Conservation (phyloP, 2,888 invertebrate species). For the Drosophila anomelani region DNA sequence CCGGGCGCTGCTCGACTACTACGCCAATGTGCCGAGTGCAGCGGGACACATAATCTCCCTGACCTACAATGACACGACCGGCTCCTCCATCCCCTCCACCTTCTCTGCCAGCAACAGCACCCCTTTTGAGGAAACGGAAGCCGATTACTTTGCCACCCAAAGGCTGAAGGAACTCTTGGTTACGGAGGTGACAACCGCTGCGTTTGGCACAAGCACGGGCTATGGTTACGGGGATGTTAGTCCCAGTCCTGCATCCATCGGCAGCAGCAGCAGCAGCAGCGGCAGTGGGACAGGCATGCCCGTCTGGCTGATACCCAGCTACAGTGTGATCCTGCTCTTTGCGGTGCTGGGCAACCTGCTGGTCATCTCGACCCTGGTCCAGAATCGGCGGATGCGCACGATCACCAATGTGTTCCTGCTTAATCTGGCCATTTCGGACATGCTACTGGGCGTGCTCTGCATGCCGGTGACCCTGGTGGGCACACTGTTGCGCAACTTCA, state of each 20-base stretch:
- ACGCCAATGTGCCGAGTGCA: slow-evolving; percentile 56
- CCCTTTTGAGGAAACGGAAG: background rate
- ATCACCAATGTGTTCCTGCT: slow-evolving; percentile 91
- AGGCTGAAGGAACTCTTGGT: background rate
- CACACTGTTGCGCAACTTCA: slow-evolving; percentile 88
- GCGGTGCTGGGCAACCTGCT: slow-evolving; percentile 92
- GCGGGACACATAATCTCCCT: slow-evolving; percentile 67
- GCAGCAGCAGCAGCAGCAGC: background rate
- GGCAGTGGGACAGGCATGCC: slow-evolving; percentile 58
- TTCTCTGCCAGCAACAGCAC: slow-evolving; percentile 4
- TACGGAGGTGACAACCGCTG: background rate
- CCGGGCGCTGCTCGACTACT: slow-evolving; percentile 60
- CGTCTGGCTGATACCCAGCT: slow-evolving; percentile 86
- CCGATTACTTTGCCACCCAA: slow-evolving; percentile 5
- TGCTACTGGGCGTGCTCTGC: slow-evolving; percentile 90
- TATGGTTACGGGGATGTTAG: slow-evolving; percentile 8
- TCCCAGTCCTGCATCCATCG: slow-evolving; percentile 4
- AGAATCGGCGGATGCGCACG: slow-evolving; percentile 91
- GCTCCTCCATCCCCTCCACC: background rate
- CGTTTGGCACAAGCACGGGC: background rate
- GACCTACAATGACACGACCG: slow-evolving; percentile 53
- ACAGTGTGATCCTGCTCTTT: slow-evolving; percentile 90
- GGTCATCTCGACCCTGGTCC: slow-evolving; percentile 91
- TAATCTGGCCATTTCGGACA: slow-evolving; percentile 90
- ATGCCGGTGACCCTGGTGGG: slow-evolving; percentile 92